Conservation (phyloP, 2,113 vertebrate species). For the Crocuta crocuta region DNA sequence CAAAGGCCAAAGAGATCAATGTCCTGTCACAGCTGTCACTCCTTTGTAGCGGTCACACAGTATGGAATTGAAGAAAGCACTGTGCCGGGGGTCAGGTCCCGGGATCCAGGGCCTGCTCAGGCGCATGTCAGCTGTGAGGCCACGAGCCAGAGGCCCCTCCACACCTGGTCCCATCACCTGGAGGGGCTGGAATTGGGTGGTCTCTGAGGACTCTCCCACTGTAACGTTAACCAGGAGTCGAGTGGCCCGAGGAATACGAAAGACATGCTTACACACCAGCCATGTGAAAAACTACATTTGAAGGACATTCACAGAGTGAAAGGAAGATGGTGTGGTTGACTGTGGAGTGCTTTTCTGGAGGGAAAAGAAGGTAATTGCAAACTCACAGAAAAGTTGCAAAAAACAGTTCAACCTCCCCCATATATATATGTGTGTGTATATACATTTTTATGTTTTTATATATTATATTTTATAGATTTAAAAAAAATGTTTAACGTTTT, state of each 20-base stretch:
- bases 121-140: neutral
- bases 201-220: neutral
- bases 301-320: neutral
- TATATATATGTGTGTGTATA: neutral
- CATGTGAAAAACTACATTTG: neutral
- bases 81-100: neutral
- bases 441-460: neutral
- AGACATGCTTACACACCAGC: neutral
- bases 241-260: neutral
- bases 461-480: neutral
- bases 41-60: neutral
- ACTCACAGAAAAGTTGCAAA: neutral
- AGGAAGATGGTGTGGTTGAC: neutral
- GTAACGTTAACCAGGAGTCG: neutral
- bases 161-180: neutral
- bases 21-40: neutral
- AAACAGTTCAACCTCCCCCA: neutral
- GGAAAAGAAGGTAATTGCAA: neutral
- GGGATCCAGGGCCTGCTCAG: neutral
- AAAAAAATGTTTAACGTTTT: no score
- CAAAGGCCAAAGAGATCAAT: fast-evolving
- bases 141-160: neutral
- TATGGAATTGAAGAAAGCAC: neutral
- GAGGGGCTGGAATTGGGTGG: neutral
- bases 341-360: neutral